Evolutionary conservation across 2,113 vertebrate genomes (phyloP).

Genomic region (Neolamprologus variostigma): DNA sequence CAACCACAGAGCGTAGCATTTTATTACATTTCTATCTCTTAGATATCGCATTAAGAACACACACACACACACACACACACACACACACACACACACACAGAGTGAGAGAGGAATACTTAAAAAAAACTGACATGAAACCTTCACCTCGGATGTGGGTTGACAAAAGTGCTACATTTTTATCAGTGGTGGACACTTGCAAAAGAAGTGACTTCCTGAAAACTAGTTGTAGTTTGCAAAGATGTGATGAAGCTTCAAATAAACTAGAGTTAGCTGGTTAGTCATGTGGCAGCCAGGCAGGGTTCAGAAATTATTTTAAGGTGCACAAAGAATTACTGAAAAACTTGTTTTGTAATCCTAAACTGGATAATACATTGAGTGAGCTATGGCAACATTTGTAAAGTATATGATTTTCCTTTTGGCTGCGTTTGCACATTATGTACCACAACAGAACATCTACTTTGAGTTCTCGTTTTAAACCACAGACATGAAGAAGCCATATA

Average conservation of each 20-base stretch:
- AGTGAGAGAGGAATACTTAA: neutral
- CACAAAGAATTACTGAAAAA: neutral
- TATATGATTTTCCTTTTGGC: neutral
- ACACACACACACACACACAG: rapidly evolving
- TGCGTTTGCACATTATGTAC: neutral
- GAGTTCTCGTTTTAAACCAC: neutral
- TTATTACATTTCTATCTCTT: neutral
- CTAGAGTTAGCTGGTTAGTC: neutral
- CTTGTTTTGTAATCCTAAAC: neutral
- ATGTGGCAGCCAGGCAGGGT: neutral
- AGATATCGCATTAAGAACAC: neutral
- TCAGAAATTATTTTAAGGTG: neutral
- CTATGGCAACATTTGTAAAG: neutral
- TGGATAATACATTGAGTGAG: neutral
- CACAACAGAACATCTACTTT: neutral
- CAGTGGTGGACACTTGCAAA: neutral
- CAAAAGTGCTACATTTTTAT: neutral
- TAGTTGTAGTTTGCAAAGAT: neutral
- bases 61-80: neutral
- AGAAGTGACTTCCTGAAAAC: neutral
- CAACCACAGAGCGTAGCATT: neutral
- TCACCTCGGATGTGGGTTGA: neutral
- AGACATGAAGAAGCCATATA: neutral
- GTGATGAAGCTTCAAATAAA: neutral
- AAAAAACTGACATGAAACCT: neutral